Base-by-base conservation (phyloP, 2,113 vertebrate genomes). In the Setophaga petechia region DNA sequence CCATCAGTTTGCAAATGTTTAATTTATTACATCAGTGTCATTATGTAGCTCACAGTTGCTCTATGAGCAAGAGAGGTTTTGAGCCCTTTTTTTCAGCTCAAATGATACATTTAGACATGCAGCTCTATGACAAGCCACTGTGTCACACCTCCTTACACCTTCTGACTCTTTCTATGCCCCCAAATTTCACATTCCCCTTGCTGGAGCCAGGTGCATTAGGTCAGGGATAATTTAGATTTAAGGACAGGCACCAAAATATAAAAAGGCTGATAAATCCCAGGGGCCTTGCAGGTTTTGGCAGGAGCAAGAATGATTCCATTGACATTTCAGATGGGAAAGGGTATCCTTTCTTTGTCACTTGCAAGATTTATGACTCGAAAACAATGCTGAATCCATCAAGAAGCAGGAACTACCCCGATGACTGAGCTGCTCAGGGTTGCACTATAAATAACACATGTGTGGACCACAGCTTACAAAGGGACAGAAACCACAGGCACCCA, bases 361-460 rank as follows among this genome's bases (percentile, higher is more conserved):
- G 21, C 8, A 19, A 77, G 72, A 90, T 81, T 74, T 20, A 92
- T 71, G 72, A 7, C 37, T 83, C 9, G 5, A 74, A 77, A 95
- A 84, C 83, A 81, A 86, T 81, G 68, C 78, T 35, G 90, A 86
- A 71, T 19, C 75, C 87, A 57, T 88, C 79, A 67, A 86, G 85
- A 73, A 65, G 74, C 87, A 87, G 91, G 62, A 94, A 75, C 72
- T 44, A 25, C 78, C 55, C 65, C 35, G 61, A 65, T 88, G 79
- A 84, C 52, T 51, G 79, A 58, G 33, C 88, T 74, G 79, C 59
- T 90, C 2, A 4, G 81, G 61, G 63, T 82, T 66, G 65, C 35
- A 13, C 85, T 90, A 94, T 94, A 95, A 97, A 95, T 95, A 95
- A 73, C 75, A 37, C 27, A 5, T 35, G 63, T 71, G 88, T 63